A percentile compares a stretch with the other conserved stretches of the same genome.
Evolutionary conservation across 2,888 invertebrate species (phyloP).

Genomic region (Anorthoa munda): DNA sequence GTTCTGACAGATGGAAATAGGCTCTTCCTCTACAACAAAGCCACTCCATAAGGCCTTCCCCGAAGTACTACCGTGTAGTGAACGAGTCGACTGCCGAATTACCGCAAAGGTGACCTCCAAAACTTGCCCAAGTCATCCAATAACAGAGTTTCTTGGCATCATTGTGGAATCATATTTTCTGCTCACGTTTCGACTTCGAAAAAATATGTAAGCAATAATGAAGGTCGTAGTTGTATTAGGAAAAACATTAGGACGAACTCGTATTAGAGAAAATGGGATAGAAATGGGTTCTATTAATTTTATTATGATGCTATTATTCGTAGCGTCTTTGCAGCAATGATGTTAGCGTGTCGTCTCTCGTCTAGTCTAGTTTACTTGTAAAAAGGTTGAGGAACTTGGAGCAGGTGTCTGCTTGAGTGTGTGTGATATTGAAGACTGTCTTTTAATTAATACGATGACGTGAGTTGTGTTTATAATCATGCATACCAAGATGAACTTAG

Average conservation of each 20-base stretch:
- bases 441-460: neutral
- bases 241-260: conserved; percentile 40
- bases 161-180: conserved; percentile 53
- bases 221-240: conserved; percentile 35
- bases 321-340: conserved; percentile 40
- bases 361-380: conserved; percentile 28
- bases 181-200: conserved; percentile 53
- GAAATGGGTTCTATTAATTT: conserved; percentile 53
- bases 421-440: neutral
- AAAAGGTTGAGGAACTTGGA: conserved; percentile 16
- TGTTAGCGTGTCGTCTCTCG: conserved; percentile 28
- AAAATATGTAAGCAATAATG: conserved; percentile 52
- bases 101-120: conserved; percentile 1
- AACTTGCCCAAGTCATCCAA: conserved; percentile 30
- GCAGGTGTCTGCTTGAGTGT: conserved; percentile 22
- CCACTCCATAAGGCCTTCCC: too few species aligned
- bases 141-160: conserved; percentile 41
- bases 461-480: neutral
- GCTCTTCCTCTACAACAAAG: too few species aligned
- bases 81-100: too few species aligned
- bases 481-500: neutral
- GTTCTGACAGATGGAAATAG: too few species aligned
- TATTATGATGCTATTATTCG: conserved; percentile 54
- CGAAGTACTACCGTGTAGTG: too few species aligned
- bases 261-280: conserved; percentile 41